Evolutionary conservation across 2,888 invertebrate species (phyloP), one percentile per base, ranked within the genome.

Genomic region (Rhaphigaster nebulosa): DNA sequence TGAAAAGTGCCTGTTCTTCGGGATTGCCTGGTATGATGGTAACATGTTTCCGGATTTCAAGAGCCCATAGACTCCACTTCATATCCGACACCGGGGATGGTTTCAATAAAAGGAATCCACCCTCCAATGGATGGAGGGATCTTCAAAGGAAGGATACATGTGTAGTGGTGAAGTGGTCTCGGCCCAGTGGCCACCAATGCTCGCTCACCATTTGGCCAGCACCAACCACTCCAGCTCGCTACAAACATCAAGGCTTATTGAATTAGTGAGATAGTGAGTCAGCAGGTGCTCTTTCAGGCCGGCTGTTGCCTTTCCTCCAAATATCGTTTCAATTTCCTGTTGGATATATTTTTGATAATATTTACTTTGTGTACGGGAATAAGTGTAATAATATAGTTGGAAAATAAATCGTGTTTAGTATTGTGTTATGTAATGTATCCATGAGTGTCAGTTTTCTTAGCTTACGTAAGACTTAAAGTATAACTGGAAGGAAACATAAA

Each of bases 251-350:
- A 50, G 84, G 45, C 84, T 84, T 84, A 84, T 84, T 84, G 84
- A 84, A 84, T 84, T 84, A 84, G 84, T 45, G 84, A 84, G 84
- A 84, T 84, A 84, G 84, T 84, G 84, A 84, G 84, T 84, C 84
- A 84, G 84, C 84, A 84, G 84, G 84, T 84, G 84, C 84, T 84
- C 45, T 45, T 84, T 50, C 45, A 45, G 5, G 8, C 84, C 26
- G 84, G 84, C 45, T n/a, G 45, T 13, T 45, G 20, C 18, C 13
- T 34, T 38, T 8, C 8, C 8, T 76, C 70, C 70, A 38, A 38
- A 76, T 76, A 76, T 76, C 20, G 70, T 34, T 8, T 8, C 20
- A 34, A 38, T 18, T 76, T 76, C 70, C 70, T 76, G 34, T 34
- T 1, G 1, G 4, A 18, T 65, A 34, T 29, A 15, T n/a, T n/a